A percentile compares a stretch with the other conserved stretches of the same genome.
Conservation (phyloP, 1,140 invertebrate species). For the Procambarus clarkii region DNA sequence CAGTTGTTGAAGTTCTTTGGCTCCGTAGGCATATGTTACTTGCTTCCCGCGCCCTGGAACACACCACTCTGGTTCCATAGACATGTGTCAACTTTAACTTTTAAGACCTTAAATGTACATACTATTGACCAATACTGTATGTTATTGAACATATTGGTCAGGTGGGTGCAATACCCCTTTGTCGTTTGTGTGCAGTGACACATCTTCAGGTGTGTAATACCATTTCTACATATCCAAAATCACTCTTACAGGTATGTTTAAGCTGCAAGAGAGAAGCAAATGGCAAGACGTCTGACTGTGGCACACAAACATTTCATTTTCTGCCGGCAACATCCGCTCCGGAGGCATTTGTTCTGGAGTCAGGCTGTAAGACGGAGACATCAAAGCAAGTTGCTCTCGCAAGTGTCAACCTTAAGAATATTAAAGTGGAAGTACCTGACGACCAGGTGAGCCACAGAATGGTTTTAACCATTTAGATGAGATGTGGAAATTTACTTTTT, state of each 20-base stretch:
- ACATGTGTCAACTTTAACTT: too few species aligned
- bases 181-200: neutral
- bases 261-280: constrained; percentile 31
- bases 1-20: too few species aligned
- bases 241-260: constrained; percentile 26
- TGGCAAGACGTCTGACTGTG: constrained; percentile 20
- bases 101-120: too few species aligned
- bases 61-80: too few species aligned
- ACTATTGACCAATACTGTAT: too few species aligned
- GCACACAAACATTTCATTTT: constrained; percentile 35
- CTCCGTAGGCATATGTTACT: too few species aligned
- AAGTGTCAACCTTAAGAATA: neutral
- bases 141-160: too few species aligned
- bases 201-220: neutral
- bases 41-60: too few species aligned
- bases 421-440: constrained; percentile 14
- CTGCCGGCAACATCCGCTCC: neutral
- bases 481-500: too few species aligned
- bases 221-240: too few species aligned
- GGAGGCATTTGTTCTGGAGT: neutral
- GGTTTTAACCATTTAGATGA: neutral
- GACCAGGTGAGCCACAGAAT: constrained; percentile 6
- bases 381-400: constrained; percentile 1
- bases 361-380: neutral
- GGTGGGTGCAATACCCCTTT: neutral